Base-by-base conservation (phyloP, 2,888 invertebrate genomes). In the Flabesymbios commensalis region DNA sequence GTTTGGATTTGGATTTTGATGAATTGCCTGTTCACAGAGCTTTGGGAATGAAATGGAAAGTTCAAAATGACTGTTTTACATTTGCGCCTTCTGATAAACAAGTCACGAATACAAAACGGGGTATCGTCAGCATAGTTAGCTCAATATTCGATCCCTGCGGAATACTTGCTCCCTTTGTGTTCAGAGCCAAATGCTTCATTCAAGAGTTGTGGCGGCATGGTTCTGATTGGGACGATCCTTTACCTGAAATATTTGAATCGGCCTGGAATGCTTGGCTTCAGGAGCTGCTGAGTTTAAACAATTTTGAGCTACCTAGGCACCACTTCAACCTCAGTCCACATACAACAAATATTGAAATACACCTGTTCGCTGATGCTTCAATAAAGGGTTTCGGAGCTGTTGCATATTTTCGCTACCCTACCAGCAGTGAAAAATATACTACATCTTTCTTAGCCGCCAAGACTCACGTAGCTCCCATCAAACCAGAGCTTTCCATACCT, bases 131-230 rank as follows among this genome's bases (percentile, higher is more conserved):
- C 2, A 64, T 66, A 7, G 57, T 72, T 4, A 48, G 57, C 32
- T 65, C 63, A 1, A 45, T 72, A 2, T 70, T 68, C 53, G 72
- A 72, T 55, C 70, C 72, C 0, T 57, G 71, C 32, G 71, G 68
- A 5, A 48, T 73, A 28, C 58, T 74, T 26, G 48, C 72, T 0
- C 72, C 69, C 24, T 57, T 70, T 26, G 17, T 66, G 17, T 48
- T 70, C 7, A 26, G 51, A 3, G 66, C 64, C 10, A 70, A 69
- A 39, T 51, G 61, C 28, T 60, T 70, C 7, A 39, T 72, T 2
- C 71, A 72, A 42, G 33, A 63, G 26, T 42, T 69, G 47, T 71
- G 67, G 29, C 32, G 26, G 17, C 42, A 63, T 14, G 39, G 0
- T 10, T 5, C 10, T 59, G 39, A 24, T 22, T 57, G 73, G 71